Conservation (phyloP, 2,113 vertebrate species). For the Nibea albiflora region DNA sequence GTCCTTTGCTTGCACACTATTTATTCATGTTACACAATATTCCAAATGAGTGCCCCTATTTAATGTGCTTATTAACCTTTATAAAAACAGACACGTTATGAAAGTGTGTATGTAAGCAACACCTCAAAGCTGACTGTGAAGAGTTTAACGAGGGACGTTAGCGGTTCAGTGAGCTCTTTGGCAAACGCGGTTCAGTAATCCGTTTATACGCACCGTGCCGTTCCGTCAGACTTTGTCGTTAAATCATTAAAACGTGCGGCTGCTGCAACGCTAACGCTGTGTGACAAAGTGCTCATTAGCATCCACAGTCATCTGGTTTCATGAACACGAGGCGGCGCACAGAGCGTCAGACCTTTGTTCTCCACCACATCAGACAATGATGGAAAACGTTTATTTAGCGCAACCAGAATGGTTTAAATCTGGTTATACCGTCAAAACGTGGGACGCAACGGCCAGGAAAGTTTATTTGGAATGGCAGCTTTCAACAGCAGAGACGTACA, state of each 20-base stretch:
- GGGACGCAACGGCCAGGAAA: not conserved
- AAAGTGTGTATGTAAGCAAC: constrained; percentile 54
- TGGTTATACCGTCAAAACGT: not conserved
- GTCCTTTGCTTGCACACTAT: constrained; percentile 71
- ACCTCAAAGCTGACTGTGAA: constrained; percentile 52
- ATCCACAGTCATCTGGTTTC: constrained; percentile 10
- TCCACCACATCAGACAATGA: not conserved
- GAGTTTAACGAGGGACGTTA: constrained; percentile 52
- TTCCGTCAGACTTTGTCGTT: constrained; percentile 10
- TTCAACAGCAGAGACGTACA: not conserved
- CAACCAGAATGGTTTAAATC: not conserved
- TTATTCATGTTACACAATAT: constrained; percentile 72
- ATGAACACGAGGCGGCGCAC: not conserved
- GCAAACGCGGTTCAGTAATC: constrained; percentile 3
- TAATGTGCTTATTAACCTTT: constrained; percentile 71
- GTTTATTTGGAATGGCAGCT: not conserved
- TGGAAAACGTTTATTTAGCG: not conserved
- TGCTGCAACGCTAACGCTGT: constrained; percentile 2
- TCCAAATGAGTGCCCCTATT: constrained; percentile 60
- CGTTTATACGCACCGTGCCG: constrained; percentile 33
- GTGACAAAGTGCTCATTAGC: constrained; percentile 57
- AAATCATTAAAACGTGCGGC: constrained; percentile 40
- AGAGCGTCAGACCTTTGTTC: not conserved
- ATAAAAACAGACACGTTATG: constrained; percentile 62
- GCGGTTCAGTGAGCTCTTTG: constrained; percentile 32